phyloP scores from a whole-genome alignment of 2,797 vertebrate genomes.

The Microctenopoma lineatum region DNA sequence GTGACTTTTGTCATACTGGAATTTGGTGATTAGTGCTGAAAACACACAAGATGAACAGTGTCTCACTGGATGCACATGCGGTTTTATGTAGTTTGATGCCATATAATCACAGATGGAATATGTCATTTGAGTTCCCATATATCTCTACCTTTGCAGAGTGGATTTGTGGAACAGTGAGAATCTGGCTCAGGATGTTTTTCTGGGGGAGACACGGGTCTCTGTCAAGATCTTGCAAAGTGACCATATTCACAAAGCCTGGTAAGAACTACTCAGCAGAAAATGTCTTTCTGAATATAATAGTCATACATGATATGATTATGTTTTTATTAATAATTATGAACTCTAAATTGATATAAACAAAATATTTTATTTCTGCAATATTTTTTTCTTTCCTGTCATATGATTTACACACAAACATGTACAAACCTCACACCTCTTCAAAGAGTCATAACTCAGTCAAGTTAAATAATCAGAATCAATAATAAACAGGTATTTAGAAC shows the following conservation, averaged over 20 bases:
- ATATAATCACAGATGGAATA: constrained; percentile 3
- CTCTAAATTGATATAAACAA: too few relatives aligned
- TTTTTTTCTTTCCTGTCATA: background rate
- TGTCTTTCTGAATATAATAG: background rate
- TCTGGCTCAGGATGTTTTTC: constrained; percentile 94
- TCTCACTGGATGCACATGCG: background rate
- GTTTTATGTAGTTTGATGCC: constrained; percentile 5
- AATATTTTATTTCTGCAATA: too few relatives aligned
- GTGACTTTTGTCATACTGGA: constrained; percentile 15
- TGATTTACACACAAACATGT: background rate
- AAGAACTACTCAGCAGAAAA: constrained; percentile 55
- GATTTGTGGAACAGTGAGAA: constrained; percentile 99
- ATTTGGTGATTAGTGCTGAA: constrained; percentile 43
- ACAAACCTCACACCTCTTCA: background rate
- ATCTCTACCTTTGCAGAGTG: constrained; percentile 86
- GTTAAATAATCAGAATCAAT: background rate
- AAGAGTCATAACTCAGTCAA: background rate
- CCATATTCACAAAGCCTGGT: constrained; percentile 93
- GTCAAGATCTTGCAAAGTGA: constrained; percentile 92
- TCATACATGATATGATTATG: background rate
- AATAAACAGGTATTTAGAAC: background rate
- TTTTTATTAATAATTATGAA: background rate
- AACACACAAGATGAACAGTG: constrained; percentile 6
- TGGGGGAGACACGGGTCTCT: constrained; percentile 94
- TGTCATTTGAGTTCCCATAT: constrained; percentile 5